Conservation (phyloP, 2,797 vertebrate species). For the Helostoma temminkii region DNA sequence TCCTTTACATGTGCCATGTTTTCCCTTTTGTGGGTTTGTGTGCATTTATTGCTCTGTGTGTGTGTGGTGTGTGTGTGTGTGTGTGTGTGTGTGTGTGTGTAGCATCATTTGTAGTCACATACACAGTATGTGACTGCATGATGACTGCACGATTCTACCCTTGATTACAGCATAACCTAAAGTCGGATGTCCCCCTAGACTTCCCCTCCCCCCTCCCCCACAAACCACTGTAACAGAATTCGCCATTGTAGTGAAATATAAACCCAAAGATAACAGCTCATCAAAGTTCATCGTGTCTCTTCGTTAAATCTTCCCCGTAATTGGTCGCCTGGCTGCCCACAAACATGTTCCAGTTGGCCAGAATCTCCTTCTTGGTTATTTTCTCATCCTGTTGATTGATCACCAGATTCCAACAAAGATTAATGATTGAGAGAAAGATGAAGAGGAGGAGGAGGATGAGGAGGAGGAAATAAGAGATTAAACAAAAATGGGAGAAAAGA, state of each 20-base stretch:
- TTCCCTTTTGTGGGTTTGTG: background rate
- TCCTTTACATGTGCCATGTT: slow-evolving; percentile 45
- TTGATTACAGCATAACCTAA: slow-evolving; percentile 6
- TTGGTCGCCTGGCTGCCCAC: slow-evolving; percentile 95
- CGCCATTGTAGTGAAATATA: slow-evolving; percentile 16
- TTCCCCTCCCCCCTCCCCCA: background rate
- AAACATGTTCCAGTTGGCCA: slow-evolving; percentile 96
- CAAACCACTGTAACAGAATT: slow-evolving; percentile 11
- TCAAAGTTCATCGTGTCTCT: slow-evolving; percentile 92
- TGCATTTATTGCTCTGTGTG: background rate
- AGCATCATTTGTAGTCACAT: slow-evolving; percentile 32
- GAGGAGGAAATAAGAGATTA: background rate
- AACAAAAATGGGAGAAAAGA: slow-evolving; percentile 16
- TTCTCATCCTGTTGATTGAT: slow-evolving; percentile 85
- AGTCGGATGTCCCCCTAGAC: slow-evolving; percentile 4
- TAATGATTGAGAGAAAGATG: slow-evolving; percentile 49
- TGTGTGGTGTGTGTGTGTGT: background rate
- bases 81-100: background rate
- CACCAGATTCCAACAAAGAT: slow-evolving; percentile 52
- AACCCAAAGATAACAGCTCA: slow-evolving; percentile 12
- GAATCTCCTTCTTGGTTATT: slow-evolving; percentile 91
- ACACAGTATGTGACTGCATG: slow-evolving; percentile 66
- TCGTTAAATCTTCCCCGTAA: slow-evolving; percentile 93
- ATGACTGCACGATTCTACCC: background rate
- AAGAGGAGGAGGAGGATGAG: background rate